Evolutionary conservation across 2,888 invertebrate genomes (phyloP).

Genomic region (Fragum fragum): DNA sequence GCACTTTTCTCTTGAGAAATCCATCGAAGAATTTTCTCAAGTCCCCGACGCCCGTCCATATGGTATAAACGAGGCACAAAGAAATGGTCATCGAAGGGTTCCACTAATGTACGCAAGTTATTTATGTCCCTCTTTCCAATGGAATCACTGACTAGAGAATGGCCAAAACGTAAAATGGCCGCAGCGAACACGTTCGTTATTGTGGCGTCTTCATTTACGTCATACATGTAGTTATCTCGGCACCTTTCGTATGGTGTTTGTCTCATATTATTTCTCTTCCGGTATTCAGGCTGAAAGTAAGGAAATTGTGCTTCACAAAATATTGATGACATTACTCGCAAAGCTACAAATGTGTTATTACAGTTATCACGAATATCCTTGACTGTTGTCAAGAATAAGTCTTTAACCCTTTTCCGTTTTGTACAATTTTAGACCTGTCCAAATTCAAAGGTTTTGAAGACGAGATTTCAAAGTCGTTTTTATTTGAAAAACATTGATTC

Average conservation of each 20-base stretch:
- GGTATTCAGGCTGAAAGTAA: not conserved
- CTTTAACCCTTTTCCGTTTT: too few species aligned
- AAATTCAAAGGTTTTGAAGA: too few species aligned
- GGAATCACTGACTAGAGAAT: conserved; percentile 93
- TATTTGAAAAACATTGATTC: too few species aligned
- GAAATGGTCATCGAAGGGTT: conserved; percentile 94
- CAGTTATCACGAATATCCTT: too few species aligned
- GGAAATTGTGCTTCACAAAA: too few species aligned
- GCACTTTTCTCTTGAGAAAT: conserved; percentile 28
- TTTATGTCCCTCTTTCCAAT: not conserved
- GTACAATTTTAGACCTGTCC: too few species aligned
- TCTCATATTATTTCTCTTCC: not conserved
- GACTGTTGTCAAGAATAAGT: too few species aligned
- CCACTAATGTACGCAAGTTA: not conserved
- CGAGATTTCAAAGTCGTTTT: too few species aligned
- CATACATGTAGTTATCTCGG: conserved; percentile 90
- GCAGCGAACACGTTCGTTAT: conserved; percentile 98
- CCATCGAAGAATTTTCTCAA: conserved; percentile 43
- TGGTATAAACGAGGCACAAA: conserved; percentile 95
- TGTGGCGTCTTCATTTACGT: conserved; percentile 93
- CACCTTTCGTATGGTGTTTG: not conserved
- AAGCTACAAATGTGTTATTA: too few species aligned
- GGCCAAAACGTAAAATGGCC: conserved; percentile 97
- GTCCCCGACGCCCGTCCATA: conserved; percentile 56
- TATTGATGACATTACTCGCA: too few species aligned